These are phyloP conservation scores for Drosophila aff. DNA, from an alignment of 1,140 invertebrate species.

Conservation along the genomic window DNA sequence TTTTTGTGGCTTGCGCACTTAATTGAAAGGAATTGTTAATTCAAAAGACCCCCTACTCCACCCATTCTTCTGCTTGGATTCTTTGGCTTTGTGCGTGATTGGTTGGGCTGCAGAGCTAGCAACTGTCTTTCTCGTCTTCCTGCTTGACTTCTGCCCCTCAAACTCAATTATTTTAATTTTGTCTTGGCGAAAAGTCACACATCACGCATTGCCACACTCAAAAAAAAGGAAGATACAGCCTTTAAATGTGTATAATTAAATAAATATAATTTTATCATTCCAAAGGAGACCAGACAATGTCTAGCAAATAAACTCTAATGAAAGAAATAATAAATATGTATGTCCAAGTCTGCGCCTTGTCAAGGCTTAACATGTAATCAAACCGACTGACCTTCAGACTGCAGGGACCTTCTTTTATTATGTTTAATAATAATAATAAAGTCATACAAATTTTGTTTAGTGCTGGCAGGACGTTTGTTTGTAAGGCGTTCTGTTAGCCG, in stretches of 20 bases:
- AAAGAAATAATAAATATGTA: neutral
- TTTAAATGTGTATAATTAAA: neutral
- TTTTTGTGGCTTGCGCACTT: constrained; percentile 74
- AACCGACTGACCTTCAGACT: constrained; percentile 1
- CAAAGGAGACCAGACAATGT: neutral
- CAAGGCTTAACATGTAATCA: neutral
- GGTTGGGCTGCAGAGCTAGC: constrained; percentile 41
- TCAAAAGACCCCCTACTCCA: constrained; percentile 46
- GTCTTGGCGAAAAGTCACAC: constrained; percentile 12
- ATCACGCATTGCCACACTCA: neutral
- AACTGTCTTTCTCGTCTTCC: constrained; percentile 12
- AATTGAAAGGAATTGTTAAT: constrained; percentile 83
- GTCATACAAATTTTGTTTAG: constrained; percentile 5
- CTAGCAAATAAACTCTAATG: neutral
- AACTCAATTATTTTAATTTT: constrained; percentile 54
- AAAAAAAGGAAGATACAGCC: neutral
- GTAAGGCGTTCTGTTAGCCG: constrained; percentile 5
- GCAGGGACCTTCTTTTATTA: no score
- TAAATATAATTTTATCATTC: no score
- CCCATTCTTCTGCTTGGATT: constrained; percentile 14
- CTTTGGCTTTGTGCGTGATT: constrained; percentile 69
- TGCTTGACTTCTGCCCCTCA: constrained; percentile 44
- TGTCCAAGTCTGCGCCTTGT: neutral
- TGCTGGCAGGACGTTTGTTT: neutral
- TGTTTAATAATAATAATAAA: constrained; percentile 3